These are phyloP conservation scores for Sminthurides bifidus DNA, from an alignment of 1,140 invertebrate genomes.

Conservation along the genomic window DNA sequence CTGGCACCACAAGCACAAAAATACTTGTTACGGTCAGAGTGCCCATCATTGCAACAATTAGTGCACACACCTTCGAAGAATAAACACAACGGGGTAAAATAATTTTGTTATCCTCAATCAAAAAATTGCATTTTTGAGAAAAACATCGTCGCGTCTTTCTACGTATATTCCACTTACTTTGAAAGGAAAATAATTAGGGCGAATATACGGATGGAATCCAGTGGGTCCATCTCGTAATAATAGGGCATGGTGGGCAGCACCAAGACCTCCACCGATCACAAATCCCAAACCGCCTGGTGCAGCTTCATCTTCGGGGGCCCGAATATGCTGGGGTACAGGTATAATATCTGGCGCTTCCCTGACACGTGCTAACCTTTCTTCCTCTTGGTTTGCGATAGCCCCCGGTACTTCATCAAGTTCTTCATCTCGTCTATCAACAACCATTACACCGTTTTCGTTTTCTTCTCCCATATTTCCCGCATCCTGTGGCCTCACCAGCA, in stretches of 20 bases:
- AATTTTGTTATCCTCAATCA: conserved; percentile 3
- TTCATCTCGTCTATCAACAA: conserved; percentile 3
- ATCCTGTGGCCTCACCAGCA: neutral
- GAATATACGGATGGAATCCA: conserved; percentile 75
- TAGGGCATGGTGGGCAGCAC: conserved; percentile 68
- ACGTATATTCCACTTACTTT: conserved; percentile 20
- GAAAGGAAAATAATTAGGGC: conserved; percentile 46
- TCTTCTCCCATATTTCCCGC: conserved; percentile 37
- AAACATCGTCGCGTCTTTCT: neutral
- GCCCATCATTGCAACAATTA: conserved; percentile 67
- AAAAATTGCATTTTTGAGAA: conserved; percentile 14
- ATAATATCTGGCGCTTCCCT: neutral
- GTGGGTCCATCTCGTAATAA: conserved; percentile 62
- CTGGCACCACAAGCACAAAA: conserved; percentile 70
- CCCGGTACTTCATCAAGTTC: conserved; percentile 13
- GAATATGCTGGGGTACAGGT: neutral
- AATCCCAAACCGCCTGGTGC: conserved; percentile 22
- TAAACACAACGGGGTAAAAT: conserved; percentile 14
- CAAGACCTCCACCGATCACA: conserved; percentile 44
- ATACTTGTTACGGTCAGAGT: conserved; percentile 74
- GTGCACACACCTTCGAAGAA: conserved; percentile 43
- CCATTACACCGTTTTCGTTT: conserved; percentile 17
- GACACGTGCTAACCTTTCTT: neutral
- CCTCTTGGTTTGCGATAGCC: neutral
- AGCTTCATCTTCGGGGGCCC: conserved; percentile 28